Base-by-base conservation (phyloP, 2,113 vertebrate genomes). In the Sebastes fasciatus region DNA sequence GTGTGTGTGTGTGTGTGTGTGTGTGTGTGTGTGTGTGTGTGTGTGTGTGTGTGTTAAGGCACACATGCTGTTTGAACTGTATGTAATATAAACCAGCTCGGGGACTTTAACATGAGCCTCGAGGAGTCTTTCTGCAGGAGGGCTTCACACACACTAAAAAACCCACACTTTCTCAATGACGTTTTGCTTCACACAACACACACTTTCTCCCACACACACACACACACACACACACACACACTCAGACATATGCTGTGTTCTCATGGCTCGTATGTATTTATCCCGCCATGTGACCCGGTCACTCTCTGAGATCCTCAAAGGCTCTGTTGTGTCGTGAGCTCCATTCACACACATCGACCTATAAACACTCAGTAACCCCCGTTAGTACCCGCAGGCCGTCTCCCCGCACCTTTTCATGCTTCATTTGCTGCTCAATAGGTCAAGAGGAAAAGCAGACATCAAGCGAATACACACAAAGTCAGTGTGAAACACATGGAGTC, bases 361-460 rank as follows among this genome's bases (percentile, higher is more conserved):
- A 85, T 72, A 89, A 83, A 90, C 87, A 87, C 84, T 63, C 82
- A 34, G 71, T 88, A 64, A 88, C 84, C 77, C 26, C 73, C 11
- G 2, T 48, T 6, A 58, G 83, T 79, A 49, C 82, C 79, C 85
- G 66, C 49, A 19, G 64, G 62, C 62, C n/a, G 45, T 68, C 78
- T 86, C 84, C 80, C 74, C 17, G 14, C 21, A 58, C 68, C 74
- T 88, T 83, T 90, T 90, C 87, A 86, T 84, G 88, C 51, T 91
- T 88, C 86, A 91, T 93, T 91, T 89, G 84, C 76, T 86, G 82
- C 88, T 91, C 86, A 90, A 84, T 91, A 89, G 88, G 78, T 91
- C 81, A 90, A 71, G 85, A 89, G 80, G 78, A 84, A 88, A 93
- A 84, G 83, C 86, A 88, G 86, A 88, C 86, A 83, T 80, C 80